Evolutionary conservation across 2,888 invertebrate species (phyloP).

Genomic region (Hydraecia micacea): DNA sequence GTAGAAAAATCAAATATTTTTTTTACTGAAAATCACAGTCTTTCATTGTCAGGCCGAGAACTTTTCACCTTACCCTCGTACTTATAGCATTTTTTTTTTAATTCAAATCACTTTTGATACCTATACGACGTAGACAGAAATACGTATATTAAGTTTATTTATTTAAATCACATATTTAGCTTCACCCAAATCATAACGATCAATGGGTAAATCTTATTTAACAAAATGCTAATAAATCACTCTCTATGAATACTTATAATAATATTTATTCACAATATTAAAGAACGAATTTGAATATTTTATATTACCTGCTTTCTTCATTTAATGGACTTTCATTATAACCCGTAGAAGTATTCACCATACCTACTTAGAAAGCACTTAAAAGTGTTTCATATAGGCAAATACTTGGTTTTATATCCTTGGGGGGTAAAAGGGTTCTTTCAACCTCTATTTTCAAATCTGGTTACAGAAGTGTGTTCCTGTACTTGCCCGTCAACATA

Average conservation of each 20-base stretch:
- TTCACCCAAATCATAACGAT: background rate
- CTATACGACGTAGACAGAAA: background rate
- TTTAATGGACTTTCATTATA: background rate
- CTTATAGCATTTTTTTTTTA: too few species aligned
- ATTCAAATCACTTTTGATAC: background rate
- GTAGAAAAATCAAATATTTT: too few species aligned
- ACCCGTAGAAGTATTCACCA: background rate
- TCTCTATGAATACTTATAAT: background rate
- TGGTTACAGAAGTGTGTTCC: background rate
- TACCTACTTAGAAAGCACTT: background rate
- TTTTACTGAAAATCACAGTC: too few species aligned
- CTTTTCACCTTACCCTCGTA: too few species aligned
- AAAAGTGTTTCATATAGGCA: background rate
- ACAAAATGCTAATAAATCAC: conserved; percentile 8
- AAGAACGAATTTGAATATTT: conserved; percentile 6
- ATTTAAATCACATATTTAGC: background rate
- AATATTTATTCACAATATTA: conserved; percentile 17
- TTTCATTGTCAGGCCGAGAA: too few species aligned
- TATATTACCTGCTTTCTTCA: conserved; percentile 29
- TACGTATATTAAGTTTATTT: background rate
- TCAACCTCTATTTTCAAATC: background rate
- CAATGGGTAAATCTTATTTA: conserved; percentile 9
- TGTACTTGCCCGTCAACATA: background rate
- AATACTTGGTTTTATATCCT: background rate
- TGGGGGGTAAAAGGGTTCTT: background rate